Conservation (phyloP, 2,797 vertebrate genomes). For the Peromyscus aztecus region DNA sequence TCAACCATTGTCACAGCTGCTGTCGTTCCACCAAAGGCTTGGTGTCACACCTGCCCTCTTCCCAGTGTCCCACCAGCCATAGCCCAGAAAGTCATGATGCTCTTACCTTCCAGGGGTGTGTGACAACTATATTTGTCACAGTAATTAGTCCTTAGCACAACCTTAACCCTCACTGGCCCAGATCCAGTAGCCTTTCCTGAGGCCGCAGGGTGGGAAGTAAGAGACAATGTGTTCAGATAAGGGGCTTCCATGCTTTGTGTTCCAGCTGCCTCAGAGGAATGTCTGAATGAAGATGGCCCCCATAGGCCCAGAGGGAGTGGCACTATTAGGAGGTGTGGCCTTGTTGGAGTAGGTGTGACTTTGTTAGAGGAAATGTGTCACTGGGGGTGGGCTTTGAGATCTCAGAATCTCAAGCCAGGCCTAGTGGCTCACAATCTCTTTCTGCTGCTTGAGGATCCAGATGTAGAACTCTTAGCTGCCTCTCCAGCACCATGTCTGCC, state of each 20-base stretch:
- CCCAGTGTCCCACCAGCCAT: rapidly evolving
- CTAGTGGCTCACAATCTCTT: not conserved
- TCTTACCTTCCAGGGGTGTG: not conserved
- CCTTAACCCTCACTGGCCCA: not conserved
- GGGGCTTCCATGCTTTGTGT: rapidly evolving
- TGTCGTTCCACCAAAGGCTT: not conserved
- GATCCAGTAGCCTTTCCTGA: not conserved
- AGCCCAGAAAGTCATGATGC: rapidly evolving
- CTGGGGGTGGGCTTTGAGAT: not conserved
- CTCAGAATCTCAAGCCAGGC: not conserved
- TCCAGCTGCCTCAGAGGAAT: rapidly evolving
- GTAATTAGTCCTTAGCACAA: not conserved
- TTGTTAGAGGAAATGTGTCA: not conserved
- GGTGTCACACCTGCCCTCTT: not conserved
- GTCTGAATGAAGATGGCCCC: not conserved
- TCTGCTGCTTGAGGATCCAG: not conserved
- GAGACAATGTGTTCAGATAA: rapidly evolving
- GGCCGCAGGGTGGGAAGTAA: not conserved
- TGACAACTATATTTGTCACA: not conserved
- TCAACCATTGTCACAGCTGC: rapidly evolving
- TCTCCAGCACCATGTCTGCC: not conserved
- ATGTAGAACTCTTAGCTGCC: not conserved
- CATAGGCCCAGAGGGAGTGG: not conserved
- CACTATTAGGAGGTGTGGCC: not conserved
- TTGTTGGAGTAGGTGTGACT: not conserved